phyloP scores from a whole-genome alignment of 2,113 vertebrate species.

The Spermophilus dauricus region DNA sequence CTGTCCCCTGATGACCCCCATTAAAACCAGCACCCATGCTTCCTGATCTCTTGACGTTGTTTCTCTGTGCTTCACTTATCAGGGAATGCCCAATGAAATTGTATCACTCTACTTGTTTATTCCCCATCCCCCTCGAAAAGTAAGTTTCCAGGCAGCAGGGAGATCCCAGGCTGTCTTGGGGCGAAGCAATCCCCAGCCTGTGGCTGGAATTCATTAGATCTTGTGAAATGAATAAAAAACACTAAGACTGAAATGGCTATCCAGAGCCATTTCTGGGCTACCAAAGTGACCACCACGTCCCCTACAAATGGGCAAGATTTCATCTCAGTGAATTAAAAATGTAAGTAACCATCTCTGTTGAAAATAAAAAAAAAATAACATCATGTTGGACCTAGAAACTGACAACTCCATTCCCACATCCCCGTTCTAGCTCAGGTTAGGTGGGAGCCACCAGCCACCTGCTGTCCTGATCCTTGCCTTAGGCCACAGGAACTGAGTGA shows the following conservation, averaged over 20 bases:
- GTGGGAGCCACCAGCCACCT: background rate
- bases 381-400: background rate
- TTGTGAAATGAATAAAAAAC: background rate
- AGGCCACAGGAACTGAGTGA: background rate
- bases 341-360: background rate
- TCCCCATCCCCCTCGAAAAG: conserved; percentile 32
- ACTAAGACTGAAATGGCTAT: background rate
- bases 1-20: background rate
- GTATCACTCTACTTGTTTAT: background rate
- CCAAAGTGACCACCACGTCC: background rate
- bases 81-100: background rate
- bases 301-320: background rate
- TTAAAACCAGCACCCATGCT: background rate
- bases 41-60: background rate
- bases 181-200: background rate
- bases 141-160: background rate
- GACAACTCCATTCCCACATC: background rate
- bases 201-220: background rate
- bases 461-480: background rate
- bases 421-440: background rate
- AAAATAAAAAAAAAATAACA: background rate
- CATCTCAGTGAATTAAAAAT: background rate
- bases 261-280: background rate
- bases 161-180: background rate
- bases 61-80: background rate